Conservation (phyloP, 92 coral and sea anemone species). For the Porites cylindrica region DNA sequence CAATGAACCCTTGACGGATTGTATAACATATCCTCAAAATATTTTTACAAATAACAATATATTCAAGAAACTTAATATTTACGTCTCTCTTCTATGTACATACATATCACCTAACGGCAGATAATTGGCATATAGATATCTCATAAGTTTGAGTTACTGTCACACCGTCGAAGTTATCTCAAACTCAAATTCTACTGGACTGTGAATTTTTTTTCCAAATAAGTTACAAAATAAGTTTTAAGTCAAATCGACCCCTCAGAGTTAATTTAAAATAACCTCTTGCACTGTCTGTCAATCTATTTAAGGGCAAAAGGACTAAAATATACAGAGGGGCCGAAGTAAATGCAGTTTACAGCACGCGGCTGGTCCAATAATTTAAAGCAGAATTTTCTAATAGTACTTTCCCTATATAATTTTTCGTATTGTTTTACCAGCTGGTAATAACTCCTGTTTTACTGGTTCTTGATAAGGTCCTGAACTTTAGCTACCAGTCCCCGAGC, state of each 20-base stretch:
- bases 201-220: background rate
- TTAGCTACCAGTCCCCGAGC: slow-evolving; percentile 85
- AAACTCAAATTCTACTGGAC: background rate
- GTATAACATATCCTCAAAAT: background rate
- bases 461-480: slow-evolving; percentile 91
- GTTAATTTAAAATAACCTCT: background rate
- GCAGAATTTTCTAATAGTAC: background rate
- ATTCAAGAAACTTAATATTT: slow-evolving; percentile 11
- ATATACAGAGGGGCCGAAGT: background rate
- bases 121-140: background rate
- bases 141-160: background rate
- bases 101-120: background rate
- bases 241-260: background rate
- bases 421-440: background rate
- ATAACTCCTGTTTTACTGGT: slow-evolving; percentile 65
- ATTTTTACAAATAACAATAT: slow-evolving; percentile 16
- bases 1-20: background rate
- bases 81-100: slow-evolving; percentile 33
- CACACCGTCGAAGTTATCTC: background rate
- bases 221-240: background rate
- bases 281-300: too few species aligned
- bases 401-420: background rate
- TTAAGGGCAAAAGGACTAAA: background rate
- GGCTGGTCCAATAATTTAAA: slow-evolving; percentile 13
- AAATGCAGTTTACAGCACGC: slow-evolving; percentile 8